These are phyloP conservation scores for Ophion costatus DNA, from an alignment of 2,888 invertebrate genomes.

Conservation along the genomic window DNA sequence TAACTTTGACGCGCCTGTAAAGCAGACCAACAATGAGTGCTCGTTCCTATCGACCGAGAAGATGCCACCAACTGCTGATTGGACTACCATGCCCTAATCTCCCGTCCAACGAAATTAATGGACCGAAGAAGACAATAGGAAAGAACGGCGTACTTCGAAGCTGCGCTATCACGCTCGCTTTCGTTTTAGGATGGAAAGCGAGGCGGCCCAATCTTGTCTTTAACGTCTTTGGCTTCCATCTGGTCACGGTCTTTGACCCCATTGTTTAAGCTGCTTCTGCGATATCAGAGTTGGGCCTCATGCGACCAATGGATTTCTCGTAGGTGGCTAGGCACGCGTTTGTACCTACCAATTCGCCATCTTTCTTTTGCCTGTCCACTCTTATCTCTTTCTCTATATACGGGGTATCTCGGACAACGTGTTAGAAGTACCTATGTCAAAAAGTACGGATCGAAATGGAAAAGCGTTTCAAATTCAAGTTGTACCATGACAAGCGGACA, in stretches of 20 bases:
- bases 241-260: conserved; percentile 52
- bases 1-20: background rate
- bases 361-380: conserved; percentile 61
- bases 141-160: conserved; percentile 7
- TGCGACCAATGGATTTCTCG: conserved; percentile 45
- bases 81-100: conserved; percentile 28
- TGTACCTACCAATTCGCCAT: conserved; percentile 66
- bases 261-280: conserved; percentile 54
- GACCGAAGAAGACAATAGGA: conserved; percentile 53
- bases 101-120: conserved; percentile 38
- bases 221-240: background rate
- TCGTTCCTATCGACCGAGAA: background rate
- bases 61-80: conserved; percentile 33
- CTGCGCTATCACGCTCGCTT: conserved; percentile 25
- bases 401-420: background rate
- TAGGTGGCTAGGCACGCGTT: conserved; percentile 66
- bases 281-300: conserved; percentile 30
- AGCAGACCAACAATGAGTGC: background rate
- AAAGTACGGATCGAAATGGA: background rate
- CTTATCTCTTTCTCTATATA: background rate
- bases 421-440: background rate
- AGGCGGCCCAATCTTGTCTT: conserved; percentile 50
- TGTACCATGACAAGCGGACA: background rate
- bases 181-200: background rate
- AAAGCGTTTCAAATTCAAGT: background rate